Conservation (phyloP, 2,888 invertebrate genomes). For the Ochropleura leucogaster region DNA sequence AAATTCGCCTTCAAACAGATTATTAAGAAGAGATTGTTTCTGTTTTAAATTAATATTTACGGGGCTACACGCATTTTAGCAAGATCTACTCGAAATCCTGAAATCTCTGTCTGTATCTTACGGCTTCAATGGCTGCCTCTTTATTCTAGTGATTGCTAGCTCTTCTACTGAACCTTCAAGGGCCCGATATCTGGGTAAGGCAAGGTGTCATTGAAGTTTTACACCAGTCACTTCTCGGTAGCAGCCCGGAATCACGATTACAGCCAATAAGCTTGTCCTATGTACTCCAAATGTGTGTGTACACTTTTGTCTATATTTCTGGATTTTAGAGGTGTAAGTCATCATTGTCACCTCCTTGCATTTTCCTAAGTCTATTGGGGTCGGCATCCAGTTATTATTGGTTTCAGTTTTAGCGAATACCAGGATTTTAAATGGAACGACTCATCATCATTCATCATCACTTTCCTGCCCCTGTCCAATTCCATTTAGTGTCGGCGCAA, state of each 20-base stretch:
- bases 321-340: neutral
- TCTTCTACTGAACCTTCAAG: too few relatives aligned
- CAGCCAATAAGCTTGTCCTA: neutral
- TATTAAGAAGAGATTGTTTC: slow-evolving; percentile 8
- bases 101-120: neutral
- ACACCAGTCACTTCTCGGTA: neutral
- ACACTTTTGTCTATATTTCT: neutral
- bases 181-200: neutral
- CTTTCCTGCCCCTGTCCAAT: too few relatives aligned
- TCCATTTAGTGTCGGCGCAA: too few relatives aligned
- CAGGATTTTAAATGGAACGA: too few relatives aligned
- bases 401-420: too few relatives aligned
- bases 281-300: neutral
- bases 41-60: slow-evolving; percentile 7
- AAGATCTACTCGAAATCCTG: neutral
- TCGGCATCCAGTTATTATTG: too few relatives aligned
- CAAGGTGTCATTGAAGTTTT: neutral
- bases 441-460: too few relatives aligned
- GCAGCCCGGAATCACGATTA: neutral
- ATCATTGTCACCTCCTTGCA: too few relatives aligned
- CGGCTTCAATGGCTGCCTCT: neutral
- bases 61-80: neutral
- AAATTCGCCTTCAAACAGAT: slow-evolving; percentile 12
- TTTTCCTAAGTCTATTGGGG: too few relatives aligned
- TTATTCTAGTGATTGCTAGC: neutral